Percentiles rank a stretch among this genome's conserved stretches.
These are phyloP conservation scores for Ammodytes marinus DNA, from an alignment of 2,113 vertebrate genomes.

Conservation along the genomic window DNA sequence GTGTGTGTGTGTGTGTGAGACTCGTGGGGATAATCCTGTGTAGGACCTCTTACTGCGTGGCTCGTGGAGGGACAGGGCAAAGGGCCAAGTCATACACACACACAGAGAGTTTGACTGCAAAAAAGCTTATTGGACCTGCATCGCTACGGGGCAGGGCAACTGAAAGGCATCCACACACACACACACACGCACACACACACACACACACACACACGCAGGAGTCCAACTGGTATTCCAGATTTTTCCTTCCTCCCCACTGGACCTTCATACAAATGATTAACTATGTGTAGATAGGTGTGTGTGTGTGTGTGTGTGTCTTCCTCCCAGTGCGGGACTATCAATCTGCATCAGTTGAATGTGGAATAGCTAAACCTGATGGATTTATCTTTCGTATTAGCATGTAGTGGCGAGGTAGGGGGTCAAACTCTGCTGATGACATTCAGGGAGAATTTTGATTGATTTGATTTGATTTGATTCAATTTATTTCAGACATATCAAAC, in stretches of 20 bases:
- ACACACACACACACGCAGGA: constrained; percentile 16
- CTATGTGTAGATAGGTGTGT: constrained; percentile 40
- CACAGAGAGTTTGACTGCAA: too few species aligned
- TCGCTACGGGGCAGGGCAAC: too few species aligned
- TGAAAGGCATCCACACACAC: constrained; percentile 44
- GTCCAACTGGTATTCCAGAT: constrained; percentile 76
- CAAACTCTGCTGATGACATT: constrained; percentile 53
- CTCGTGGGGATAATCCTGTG: constrained; percentile 59
- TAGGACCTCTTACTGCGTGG: constrained; percentile 58
- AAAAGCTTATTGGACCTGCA: too few species aligned
- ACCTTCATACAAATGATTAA: constrained; percentile 74
- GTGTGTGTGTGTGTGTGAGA: constrained; percentile 14
- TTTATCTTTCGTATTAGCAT: constrained; percentile 57
- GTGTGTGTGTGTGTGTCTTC: constrained; percentile 44
- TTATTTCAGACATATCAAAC: too few species aligned
- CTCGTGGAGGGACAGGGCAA: constrained; percentile 68
- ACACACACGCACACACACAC: constrained; percentile 24
- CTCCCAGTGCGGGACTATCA: constrained; percentile 57
- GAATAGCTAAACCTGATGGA: constrained; percentile 66
- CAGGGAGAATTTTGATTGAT: constrained; percentile 25
- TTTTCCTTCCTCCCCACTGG: constrained; percentile 64
- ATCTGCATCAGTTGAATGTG: constrained; percentile 69
- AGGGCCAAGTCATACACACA: constrained; percentile 58
- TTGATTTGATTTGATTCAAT: too few species aligned
- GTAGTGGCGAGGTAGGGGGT: constrained; percentile 28